Evolutionary conservation across 2,113 vertebrate genomes (phyloP).

Genomic region (Bathybates hornii): DNA sequence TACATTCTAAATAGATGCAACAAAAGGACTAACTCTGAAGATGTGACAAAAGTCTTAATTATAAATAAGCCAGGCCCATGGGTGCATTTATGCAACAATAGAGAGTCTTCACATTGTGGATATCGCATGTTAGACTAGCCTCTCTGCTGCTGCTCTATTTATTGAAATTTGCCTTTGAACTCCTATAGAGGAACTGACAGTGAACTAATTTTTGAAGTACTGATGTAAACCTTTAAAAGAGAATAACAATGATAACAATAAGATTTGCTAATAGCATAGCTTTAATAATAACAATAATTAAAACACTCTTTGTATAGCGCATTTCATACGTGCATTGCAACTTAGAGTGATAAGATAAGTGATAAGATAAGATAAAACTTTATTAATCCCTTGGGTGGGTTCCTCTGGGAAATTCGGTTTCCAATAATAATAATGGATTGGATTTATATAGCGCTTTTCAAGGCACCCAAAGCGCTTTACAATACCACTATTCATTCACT

Average conservation of each 20-base stretch:
- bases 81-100: background rate
- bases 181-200: background rate
- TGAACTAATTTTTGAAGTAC: background rate
- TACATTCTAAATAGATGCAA: background rate
- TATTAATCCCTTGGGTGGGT: too few species aligned
- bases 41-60: background rate
- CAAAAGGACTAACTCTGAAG: background rate
- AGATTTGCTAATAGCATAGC: background rate
- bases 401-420: too few species aligned
- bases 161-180: background rate
- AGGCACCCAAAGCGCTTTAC: too few species aligned
- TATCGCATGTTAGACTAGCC: background rate
- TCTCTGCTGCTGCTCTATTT: background rate
- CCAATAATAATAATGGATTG: too few species aligned
- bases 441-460: too few species aligned
- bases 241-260: background rate
- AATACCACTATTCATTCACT: too few species aligned
- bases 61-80: background rate
- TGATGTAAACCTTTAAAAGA: slow-evolving; percentile 5
- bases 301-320: background rate
- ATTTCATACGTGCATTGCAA: background rate
- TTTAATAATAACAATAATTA: background rate
- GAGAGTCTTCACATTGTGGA: background rate
- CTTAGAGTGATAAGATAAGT: background rate
- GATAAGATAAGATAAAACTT: background rate